phyloP scores from a whole-genome alignment of 2,797 vertebrate species.

The Nyctalus aviator region DNA sequence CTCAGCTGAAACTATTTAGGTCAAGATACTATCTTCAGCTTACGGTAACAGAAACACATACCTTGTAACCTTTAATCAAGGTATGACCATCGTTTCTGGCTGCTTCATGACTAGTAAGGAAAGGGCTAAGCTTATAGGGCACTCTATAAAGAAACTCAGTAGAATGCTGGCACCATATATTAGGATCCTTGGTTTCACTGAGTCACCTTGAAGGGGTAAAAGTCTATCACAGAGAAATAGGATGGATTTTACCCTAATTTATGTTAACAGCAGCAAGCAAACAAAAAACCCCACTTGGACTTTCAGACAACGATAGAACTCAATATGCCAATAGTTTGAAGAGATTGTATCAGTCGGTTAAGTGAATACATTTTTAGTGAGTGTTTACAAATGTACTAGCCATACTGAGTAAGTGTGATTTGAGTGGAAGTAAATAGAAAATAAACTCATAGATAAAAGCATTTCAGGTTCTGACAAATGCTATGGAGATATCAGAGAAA shows the following conservation, averaged over 20 bases:
- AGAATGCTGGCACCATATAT: not conserved
- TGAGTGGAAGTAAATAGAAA: not conserved
- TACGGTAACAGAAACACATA: not conserved
- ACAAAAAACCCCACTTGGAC: not conserved
- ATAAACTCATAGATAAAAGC: not conserved
- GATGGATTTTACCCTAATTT: not conserved
- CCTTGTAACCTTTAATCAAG: not conserved
- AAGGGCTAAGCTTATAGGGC: not conserved
- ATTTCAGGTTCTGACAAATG: conserved; percentile 14
- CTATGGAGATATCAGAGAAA: not conserved
- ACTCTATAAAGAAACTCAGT: not conserved
- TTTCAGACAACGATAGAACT: not conserved
- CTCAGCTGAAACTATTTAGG: not conserved
- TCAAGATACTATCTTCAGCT: not conserved
- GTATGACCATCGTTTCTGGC: not conserved
- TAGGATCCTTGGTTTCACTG: not conserved
- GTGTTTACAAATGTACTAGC: not conserved
- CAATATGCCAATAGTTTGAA: not conserved
- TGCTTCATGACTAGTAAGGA: not conserved
- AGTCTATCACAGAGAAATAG: not conserved
- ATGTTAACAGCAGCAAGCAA: not conserved
- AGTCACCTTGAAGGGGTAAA: not conserved
- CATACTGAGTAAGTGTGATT: not conserved
- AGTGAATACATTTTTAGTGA: not conserved
- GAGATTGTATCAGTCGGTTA: not conserved